Evolutionary conservation across 30 jellyfish, hydroid and myxozoan genomes (phyloP).

Genomic region (Aurelia coerulea): DNA sequence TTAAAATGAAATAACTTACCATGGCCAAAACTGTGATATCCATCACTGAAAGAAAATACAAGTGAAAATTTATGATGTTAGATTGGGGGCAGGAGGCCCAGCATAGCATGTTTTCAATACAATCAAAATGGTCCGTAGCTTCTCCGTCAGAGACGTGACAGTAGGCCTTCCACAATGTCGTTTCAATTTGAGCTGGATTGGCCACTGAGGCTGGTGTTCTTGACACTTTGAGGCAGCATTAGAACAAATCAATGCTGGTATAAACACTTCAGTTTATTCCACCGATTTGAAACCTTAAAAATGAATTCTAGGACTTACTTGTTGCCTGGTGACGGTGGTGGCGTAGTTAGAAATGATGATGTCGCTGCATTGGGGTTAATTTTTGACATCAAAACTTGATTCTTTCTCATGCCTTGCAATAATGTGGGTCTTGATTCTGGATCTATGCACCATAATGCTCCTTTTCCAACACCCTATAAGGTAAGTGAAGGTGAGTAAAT

Average conservation of each 20-base stretch:
- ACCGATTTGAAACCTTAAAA: no score
- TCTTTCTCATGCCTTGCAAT: constrained; percentile 93
- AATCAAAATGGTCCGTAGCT: no score
- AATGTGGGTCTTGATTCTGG: constrained; percentile 95
- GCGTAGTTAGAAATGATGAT: constrained; percentile 77
- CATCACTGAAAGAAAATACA: constrained; percentile 19
- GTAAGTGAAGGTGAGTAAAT: neutral
- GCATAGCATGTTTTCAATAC: no score
- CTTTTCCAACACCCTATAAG: constrained; percentile 96
- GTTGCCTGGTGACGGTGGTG: constrained; percentile 91
- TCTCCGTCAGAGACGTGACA: no score
- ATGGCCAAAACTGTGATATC: constrained; percentile 32
- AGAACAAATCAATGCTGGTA: no score
- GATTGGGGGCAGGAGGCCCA: no score
- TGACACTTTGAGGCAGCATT: no score
- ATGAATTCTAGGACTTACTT: constrained; percentile 29
- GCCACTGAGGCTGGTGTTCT: no score
- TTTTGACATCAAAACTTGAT: constrained; percentile 79
- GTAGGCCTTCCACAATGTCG: no score
- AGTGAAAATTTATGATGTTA: no score
- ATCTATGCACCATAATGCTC: constrained; percentile 98
- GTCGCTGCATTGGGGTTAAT: constrained; percentile 70
- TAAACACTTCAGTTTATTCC: no score
- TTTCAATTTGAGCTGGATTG: no score
- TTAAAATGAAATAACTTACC: constrained; percentile 18